Percentiles rank a stretch among this genome's conserved stretches.
Conservation (phyloP, 2,888 invertebrate species). For the Hoplodrina blanda region DNA sequence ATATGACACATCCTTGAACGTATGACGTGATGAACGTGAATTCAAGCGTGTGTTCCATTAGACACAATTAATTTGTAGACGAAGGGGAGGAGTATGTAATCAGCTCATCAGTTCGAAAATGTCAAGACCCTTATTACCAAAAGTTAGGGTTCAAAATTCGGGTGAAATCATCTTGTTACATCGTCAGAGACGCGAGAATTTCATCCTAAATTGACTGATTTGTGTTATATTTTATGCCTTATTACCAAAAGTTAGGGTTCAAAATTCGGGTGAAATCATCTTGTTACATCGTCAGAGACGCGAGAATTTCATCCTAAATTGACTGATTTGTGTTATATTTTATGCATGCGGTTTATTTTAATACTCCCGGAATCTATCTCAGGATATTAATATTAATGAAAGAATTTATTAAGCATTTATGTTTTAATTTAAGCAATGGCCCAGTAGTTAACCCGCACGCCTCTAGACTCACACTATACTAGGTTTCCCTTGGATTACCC, state of each 20-base stretch:
- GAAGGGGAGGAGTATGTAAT: slow-evolving; percentile 60
- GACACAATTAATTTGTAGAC: slow-evolving; percentile 80
- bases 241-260: too few species aligned
- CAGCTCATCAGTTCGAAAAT: slow-evolving; percentile 52
- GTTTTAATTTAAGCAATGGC: too few species aligned
- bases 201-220: slow-evolving; percentile 61
- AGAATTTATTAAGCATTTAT: slow-evolving; percentile 15
- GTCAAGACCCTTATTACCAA: slow-evolving; percentile 45
- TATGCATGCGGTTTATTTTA: slow-evolving; percentile 45
- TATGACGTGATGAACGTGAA: slow-evolving; percentile 56
- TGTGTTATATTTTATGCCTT: slow-evolving; percentile 55
- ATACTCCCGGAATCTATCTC: slow-evolving; percentile 29
- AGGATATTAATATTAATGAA: slow-evolving; percentile 28
- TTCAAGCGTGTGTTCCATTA: slow-evolving; percentile 79
- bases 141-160: slow-evolving; percentile 49
- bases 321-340: slow-evolving; percentile 59
- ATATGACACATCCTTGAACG: slow-evolving; percentile 40
- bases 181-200: slow-evolving; percentile 55
- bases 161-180: slow-evolving; percentile 32
- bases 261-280: slow-evolving; percentile 26
- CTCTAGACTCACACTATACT: too few species aligned
- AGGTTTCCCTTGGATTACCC: too few species aligned
- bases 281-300: slow-evolving; percentile 40
- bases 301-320: slow-evolving; percentile 63
- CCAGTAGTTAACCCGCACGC: too few species aligned